phyloP scores from a whole-genome alignment of 2,113 vertebrate species.

The Grantiella picta region DNA sequence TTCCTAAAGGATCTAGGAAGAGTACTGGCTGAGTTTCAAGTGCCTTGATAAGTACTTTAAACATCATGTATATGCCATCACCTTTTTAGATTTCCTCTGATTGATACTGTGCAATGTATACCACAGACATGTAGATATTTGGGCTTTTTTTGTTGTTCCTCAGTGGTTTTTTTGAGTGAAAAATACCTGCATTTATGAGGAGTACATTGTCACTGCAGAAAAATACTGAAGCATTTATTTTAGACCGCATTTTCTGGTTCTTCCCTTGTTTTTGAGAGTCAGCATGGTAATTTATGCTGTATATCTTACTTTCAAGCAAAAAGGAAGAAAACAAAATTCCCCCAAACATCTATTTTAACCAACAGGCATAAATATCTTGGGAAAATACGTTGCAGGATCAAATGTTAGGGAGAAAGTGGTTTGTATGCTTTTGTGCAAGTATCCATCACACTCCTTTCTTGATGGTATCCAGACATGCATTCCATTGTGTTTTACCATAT shows the following conservation, averaged over 20 bases:
- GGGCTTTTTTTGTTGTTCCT: neutral
- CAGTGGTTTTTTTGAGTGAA: neutral
- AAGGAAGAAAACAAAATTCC: neutral
- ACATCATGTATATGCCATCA: neutral
- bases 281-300: neutral
- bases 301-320: neutral
- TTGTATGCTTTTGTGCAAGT: neutral
- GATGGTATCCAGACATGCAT: neutral
- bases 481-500: neutral
- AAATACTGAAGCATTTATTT: neutral
- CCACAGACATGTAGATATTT: neutral
- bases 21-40: neutral
- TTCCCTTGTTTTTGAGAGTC: neutral
- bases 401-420: neutral
- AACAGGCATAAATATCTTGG: neutral
- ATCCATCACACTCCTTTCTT: neutral
- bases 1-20: neutral
- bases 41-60: neutral
- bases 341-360: neutral
- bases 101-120: neutral
- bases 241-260: conserved; percentile 3
- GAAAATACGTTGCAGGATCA: neutral
- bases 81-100: neutral
- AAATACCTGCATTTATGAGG: neutral
- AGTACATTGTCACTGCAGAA: neutral